These are phyloP conservation scores for Philereme transversata DNA, from an alignment of 2,888 invertebrate species.

Conservation along the genomic window DNA sequence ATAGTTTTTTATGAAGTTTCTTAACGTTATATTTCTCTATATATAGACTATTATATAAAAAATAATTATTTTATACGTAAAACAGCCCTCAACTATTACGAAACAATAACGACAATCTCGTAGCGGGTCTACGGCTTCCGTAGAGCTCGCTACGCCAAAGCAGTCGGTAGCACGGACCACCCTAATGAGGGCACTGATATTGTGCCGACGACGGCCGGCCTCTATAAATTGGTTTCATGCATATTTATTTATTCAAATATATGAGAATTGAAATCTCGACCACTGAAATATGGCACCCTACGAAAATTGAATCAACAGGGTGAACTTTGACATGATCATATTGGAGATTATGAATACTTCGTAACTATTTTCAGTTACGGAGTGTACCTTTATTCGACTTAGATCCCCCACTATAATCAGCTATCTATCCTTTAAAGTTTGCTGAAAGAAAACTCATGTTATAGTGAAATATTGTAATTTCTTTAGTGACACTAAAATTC, in stretches of 20 bases:
- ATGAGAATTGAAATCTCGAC: slow-evolving; percentile 81
- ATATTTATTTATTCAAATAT: slow-evolving; percentile 84
- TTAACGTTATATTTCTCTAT: neutral
- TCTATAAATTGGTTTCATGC: slow-evolving; percentile 83
- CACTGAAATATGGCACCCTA: slow-evolving; percentile 77
- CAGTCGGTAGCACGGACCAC: slow-evolving; percentile 58
- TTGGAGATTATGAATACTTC: slow-evolving; percentile 43
- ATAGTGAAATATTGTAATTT: too few relatives aligned
- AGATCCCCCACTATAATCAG: too few relatives aligned
- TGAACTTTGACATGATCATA: slow-evolving; percentile 65
- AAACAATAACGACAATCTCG: slow-evolving; percentile 52
- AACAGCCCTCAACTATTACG: slow-evolving; percentile 24
- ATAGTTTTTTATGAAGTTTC: neutral
- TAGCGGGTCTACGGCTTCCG: slow-evolving; percentile 57
- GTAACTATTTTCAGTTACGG: too few relatives aligned
- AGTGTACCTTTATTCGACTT: too few relatives aligned
- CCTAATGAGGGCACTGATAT: slow-evolving; percentile 78
- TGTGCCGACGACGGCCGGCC: slow-evolving; percentile 67
- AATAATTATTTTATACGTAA: neutral
- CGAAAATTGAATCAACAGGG: slow-evolving; percentile 76
- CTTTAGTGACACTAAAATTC: too few relatives aligned
- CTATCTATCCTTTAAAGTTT: too few relatives aligned
- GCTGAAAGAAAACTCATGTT: too few relatives aligned
- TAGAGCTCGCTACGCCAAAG: slow-evolving; percentile 61
- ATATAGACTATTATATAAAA: neutral